Evolutionary conservation across 2,797 vertebrate species (phyloP).

Genomic region (Phoebastria nigripes): DNA sequence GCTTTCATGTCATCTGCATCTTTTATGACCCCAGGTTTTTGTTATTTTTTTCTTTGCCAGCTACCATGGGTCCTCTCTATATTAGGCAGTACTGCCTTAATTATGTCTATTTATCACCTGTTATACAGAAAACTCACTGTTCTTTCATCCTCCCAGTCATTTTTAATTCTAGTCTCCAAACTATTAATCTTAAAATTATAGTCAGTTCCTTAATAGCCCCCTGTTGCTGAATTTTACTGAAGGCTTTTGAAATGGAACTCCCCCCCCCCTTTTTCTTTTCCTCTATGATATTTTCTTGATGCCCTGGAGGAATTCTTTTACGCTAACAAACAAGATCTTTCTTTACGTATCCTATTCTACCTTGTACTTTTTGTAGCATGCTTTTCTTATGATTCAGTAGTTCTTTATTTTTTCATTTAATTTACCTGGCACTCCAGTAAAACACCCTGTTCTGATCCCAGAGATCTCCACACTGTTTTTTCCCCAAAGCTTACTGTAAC

Average conservation of each 20-base stretch:
- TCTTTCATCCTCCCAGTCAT: not conserved
- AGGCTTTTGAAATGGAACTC: not conserved
- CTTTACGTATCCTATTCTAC: not conserved
- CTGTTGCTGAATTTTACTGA: not conserved
- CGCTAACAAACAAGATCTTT: not conserved
- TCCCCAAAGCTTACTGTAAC: not conserved
- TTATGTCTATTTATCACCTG: not conserved
- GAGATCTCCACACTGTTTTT: accelerated
- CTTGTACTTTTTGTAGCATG: not conserved
- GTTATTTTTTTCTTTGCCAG: not conserved
- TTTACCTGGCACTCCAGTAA: not conserved
- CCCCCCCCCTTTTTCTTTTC: not conserved
- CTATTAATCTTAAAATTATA: not conserved
- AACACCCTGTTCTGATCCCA: not conserved
- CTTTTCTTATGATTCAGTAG: not conserved
- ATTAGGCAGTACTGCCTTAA: not conserved
- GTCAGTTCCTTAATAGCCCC: not conserved
- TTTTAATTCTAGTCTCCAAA: not conserved
- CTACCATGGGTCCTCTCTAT: not conserved
- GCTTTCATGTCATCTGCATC: not conserved
- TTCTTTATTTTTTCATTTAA: not conserved
- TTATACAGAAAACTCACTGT: not conserved
- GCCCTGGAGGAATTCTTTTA: not conserved
- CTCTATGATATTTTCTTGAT: not conserved
- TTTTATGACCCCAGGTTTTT: not conserved